Percentiles rank a stretch among this genome's conserved stretches.
Conservation (phyloP, 2,888 invertebrate genomes). For the Orthosia cruda region DNA sequence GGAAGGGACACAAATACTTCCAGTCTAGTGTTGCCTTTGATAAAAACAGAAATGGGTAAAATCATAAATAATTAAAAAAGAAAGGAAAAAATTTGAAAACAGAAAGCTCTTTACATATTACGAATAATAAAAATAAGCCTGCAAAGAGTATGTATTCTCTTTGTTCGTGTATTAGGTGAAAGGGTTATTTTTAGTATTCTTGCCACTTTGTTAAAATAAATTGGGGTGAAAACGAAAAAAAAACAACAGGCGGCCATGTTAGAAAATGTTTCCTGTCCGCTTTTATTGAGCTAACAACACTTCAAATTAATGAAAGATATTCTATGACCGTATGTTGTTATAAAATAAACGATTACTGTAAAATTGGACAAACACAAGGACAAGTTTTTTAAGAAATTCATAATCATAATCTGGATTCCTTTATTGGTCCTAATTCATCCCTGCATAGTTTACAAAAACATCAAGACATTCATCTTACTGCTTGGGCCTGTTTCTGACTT, state of each 20-base stretch:
- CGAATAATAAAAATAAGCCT: constrained; percentile 13
- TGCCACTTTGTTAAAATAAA: constrained; percentile 5
- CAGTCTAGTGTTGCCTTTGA: background rate
- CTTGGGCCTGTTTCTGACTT: too few relatives aligned
- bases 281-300: background rate
- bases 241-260: background rate
- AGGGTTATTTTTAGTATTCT: background rate
- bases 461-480: too few relatives aligned
- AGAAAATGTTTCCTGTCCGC: background rate
- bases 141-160: constrained; percentile 1
- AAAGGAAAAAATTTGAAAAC: background rate
- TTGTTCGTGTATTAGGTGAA: constrained; percentile 9
- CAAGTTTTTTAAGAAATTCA: too few relatives aligned
- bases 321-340: background rate
- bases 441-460: too few relatives aligned
- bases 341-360: background rate
- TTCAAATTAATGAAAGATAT: background rate
- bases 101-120: constrained; percentile 9
- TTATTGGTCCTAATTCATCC: too few relatives aligned
- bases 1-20: background rate
- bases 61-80: background rate
- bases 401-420: too few relatives aligned
- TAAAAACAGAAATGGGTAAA: background rate
- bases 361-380: too few relatives aligned
- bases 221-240: background rate